Percentiles rank a stretch among this genome's conserved stretches.
Conservation (phyloP, 2,797 vertebrate genomes). For the Cyclura pinguis region DNA sequence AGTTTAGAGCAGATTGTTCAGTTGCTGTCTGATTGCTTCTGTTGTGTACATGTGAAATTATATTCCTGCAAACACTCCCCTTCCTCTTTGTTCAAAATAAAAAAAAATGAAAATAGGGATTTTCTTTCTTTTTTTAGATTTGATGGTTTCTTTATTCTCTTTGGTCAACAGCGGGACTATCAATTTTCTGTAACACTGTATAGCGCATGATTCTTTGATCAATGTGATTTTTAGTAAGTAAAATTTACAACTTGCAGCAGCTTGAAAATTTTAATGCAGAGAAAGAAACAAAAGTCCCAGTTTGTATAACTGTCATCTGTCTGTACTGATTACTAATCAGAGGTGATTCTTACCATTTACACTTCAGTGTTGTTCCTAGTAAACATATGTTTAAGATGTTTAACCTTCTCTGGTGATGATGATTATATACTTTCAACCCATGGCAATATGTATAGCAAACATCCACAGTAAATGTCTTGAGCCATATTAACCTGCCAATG, state of each 20-base stretch:
- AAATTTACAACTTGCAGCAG: constrained; percentile 59
- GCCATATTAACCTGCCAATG: constrained; percentile 86
- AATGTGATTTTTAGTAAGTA: constrained; percentile 61
- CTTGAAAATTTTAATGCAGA: constrained; percentile 70
- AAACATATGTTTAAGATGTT: constrained; percentile 79
- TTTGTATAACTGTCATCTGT: constrained; percentile 75
- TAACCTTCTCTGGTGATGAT: constrained; percentile 79
- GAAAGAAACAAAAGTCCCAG: constrained; percentile 61
- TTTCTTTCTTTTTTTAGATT: constrained; percentile 10
- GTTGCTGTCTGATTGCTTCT: constrained; percentile 45
- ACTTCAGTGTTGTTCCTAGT: constrained; percentile 81
- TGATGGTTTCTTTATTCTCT: constrained; percentile 35
- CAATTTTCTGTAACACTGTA: constrained; percentile 65
- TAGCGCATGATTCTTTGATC: constrained; percentile 73
- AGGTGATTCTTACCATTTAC: constrained; percentile 71
- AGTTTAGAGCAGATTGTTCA: constrained; percentile 23
- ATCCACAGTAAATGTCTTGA: constrained; percentile 83
- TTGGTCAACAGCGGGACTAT: constrained; percentile 60
- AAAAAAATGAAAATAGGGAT: constrained; percentile 29
- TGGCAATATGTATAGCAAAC: constrained; percentile 82
- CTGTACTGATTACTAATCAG: constrained; percentile 78
- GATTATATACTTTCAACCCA: constrained; percentile 81
- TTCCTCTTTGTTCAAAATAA: constrained; percentile 22
- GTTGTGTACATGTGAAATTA: constrained; percentile 51
- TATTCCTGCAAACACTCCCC: constrained; percentile 45